These are phyloP conservation scores for Standfussiana lucernea DNA, from an alignment of 2,888 invertebrate genomes.

Conservation along the genomic window DNA sequence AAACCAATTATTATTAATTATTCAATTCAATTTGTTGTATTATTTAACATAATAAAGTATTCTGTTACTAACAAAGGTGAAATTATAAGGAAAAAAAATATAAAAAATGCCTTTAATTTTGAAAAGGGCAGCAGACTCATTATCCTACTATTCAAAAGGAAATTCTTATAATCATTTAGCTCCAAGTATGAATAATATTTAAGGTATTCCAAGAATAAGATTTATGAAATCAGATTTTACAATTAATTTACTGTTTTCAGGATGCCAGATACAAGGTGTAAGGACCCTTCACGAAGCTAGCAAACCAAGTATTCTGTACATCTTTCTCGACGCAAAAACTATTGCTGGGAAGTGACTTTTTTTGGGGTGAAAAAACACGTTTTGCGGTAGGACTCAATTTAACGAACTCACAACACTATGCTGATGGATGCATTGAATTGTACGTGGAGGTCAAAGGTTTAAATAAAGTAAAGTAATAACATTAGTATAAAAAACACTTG, in stretches of 20 bases:
- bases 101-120: not conserved
- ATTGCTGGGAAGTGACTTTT: too few species aligned
- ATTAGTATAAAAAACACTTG: too few species aligned
- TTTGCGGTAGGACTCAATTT: too few species aligned
- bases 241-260: not conserved
- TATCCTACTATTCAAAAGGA: constrained; percentile 12
- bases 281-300: too few species aligned
- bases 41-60: not conserved
- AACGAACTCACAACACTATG: too few species aligned
- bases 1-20: not conserved
- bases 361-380: too few species aligned
- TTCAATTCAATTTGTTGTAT: not conserved
- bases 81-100: not conserved
- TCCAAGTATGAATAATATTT: not conserved
- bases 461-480: too few species aligned
- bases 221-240: constrained; percentile 13
- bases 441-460: too few species aligned
- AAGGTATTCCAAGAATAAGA: not conserved
- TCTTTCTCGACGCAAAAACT: too few species aligned
- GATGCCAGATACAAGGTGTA: too few species aligned
- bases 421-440: too few species aligned
- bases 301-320: too few species aligned
- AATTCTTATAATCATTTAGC: constrained; percentile 11
- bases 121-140: not conserved
- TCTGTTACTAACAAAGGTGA: not conserved